These are phyloP conservation scores for Acomys russatus DNA, from an alignment of 2,797 vertebrate species.

Conservation along the genomic window DNA sequence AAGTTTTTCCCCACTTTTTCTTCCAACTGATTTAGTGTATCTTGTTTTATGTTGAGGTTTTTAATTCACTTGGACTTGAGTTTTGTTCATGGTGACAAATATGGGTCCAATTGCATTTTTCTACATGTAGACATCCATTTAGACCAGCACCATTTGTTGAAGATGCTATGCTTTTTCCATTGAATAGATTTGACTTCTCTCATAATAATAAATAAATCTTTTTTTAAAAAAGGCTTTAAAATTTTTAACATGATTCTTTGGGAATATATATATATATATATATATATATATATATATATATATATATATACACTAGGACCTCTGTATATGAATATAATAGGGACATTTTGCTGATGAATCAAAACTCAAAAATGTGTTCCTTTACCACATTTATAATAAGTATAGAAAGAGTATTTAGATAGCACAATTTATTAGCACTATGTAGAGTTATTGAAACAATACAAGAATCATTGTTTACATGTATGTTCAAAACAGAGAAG, in stretches of 20 bases:
- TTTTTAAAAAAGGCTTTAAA: background rate
- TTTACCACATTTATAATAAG: background rate
- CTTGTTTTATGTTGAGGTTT: background rate
- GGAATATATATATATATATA: background rate
- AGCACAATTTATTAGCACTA: background rate
- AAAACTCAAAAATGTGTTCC: background rate
- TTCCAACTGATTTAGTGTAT: background rate
- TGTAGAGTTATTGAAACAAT: background rate
- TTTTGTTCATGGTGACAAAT: too few species aligned
- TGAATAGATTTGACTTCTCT: too few species aligned
- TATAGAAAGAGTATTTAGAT: background rate
- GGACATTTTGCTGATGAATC: background rate
- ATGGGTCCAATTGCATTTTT: too few species aligned
- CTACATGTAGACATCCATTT: too few species aligned
- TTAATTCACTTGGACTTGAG: too few species aligned
- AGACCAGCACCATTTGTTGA: too few species aligned
- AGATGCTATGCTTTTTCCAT: too few species aligned
- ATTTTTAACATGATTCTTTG: background rate
- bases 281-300: accelerated
- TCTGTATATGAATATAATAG: background rate
- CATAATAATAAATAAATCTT: too few species aligned
- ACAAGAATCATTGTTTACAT: background rate
- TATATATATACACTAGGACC: too few species aligned
- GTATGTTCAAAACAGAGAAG: background rate
- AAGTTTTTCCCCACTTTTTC: too few species aligned